Evolutionary conservation across 2,888 invertebrate species (phyloP), one percentile per base, ranked within the genome.

Genomic region (Drosophila kanekoi): DNA sequence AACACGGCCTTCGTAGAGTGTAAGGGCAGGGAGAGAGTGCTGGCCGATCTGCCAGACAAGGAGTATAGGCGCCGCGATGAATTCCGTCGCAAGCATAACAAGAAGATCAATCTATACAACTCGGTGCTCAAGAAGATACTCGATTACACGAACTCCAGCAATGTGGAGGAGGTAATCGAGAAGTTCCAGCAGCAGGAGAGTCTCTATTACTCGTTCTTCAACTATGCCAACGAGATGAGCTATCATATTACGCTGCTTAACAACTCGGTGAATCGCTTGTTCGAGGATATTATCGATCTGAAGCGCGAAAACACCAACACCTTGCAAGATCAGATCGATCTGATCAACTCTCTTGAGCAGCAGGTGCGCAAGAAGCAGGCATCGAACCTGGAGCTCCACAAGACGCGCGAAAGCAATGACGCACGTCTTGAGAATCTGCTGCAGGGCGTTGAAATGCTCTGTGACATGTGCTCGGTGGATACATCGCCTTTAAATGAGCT

Each of bases 391-490:
- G 72, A 75, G 11, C 62, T 87, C 37, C 64, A 75, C 4, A 77
- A 74, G 47, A 61, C 75, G 0, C 73, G 80, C 6, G 81, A 84
- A 0, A 54, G 44, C 5, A 89, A 87, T 28, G 89, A 92, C 40
- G 49, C 77, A 0, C 79, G 89, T 0, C 69, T 92, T 13, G 77
- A 83, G 38, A 81, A 64, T 16, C 78, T 90, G 0, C 60, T 92
- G 10, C 79, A 85, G 35, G 90, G 90, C n/a, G 71, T 92, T 3
- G 82, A 87, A 32, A 77, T 75, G 1, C 74, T 92, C 0, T 91
- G 91, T 64, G 93, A 93, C 35, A 83, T 93, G 48, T 92, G 93
- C 13, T 92, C 92, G 78, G 93, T 94, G 52, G 93, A 94, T 87
- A 87, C 91, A 58, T 87, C 93, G 14, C 93, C 94, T 49, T 79